These are phyloP conservation scores for Macrotus californicus DNA, from an alignment of 2,113 vertebrate genomes.

Conservation along the genomic window DNA sequence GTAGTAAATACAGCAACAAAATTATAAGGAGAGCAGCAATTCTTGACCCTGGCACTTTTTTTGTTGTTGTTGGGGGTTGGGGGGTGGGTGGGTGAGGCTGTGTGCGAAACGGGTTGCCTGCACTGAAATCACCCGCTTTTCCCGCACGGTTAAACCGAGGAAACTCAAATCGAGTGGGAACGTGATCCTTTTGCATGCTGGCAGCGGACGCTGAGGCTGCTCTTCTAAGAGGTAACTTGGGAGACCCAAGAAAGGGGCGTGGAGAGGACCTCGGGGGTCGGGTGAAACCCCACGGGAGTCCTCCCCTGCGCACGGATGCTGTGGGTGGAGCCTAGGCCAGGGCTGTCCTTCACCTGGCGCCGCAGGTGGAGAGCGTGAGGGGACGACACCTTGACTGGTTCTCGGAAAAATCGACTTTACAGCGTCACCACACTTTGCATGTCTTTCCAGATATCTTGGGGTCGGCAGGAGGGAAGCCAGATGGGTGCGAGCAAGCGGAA, in stretches of 20 bases:
- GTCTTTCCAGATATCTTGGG: not conserved
- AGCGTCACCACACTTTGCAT: slow-evolving; percentile 21
- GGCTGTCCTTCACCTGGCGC: slow-evolving; percentile 62
- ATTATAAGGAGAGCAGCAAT: slow-evolving; percentile 53
- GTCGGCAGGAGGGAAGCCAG: not conserved
- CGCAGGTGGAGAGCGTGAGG: slow-evolving; percentile 58
- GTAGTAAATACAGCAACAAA: not conserved
- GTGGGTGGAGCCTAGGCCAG: not conserved
- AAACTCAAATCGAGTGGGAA: slow-evolving; percentile 61
- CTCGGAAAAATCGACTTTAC: slow-evolving; percentile 10
- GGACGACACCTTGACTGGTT: not conserved
- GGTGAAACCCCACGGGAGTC: not conserved
- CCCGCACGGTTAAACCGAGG: slow-evolving; percentile 58
- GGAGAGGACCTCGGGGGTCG: not conserved
- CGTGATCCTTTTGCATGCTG: slow-evolving; percentile 32
- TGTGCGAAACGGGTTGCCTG: slow-evolving; percentile 40
- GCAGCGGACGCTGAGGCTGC: slow-evolving; percentile 26
- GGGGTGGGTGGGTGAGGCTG: not conserved
- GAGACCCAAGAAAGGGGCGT: slow-evolving; percentile 14
- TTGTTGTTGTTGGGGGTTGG: too few relatives aligned
- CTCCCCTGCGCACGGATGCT: not conserved
- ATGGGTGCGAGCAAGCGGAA: not conserved
- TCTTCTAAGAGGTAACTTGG: slow-evolving; percentile 39
- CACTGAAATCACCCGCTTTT: slow-evolving; percentile 23
- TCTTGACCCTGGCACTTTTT: slow-evolving; percentile 62